Percentiles rank a stretch among this genome's conserved stretches.
Conservation (phyloP, 2,888 invertebrate species). For the Lasioglossum morio region DNA sequence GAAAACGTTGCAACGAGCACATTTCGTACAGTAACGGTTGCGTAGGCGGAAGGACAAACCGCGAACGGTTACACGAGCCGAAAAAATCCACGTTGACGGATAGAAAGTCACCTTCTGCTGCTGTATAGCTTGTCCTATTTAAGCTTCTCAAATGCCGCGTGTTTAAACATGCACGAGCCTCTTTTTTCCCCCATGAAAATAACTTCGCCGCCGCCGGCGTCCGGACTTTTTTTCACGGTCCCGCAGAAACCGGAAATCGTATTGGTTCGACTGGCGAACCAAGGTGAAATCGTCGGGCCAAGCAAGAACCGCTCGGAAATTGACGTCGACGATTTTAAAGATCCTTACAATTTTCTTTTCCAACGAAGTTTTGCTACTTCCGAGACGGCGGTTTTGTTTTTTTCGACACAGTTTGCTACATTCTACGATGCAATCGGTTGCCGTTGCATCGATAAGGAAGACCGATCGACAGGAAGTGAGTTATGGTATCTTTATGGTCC, state of each 20-base stretch:
- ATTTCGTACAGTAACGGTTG: not conserved
- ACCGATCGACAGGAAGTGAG: not conserved
- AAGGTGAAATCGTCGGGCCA: slow-evolving; percentile 35
- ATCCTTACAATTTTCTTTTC: not conserved
- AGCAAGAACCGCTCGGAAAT: slow-evolving; percentile 6
- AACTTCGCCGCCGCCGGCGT: slow-evolving; percentile 6
- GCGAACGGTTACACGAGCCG: slow-evolving; percentile 13
- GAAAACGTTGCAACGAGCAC: not conserved
- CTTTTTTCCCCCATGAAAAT: slow-evolving; percentile 27
- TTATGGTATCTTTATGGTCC: not conserved
- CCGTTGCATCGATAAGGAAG: not conserved
- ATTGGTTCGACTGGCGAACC: slow-evolving; percentile 19
- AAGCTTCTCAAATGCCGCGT: slow-evolving; percentile 2
- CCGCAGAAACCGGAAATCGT: slow-evolving; percentile 21
- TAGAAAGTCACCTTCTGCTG: slow-evolving; percentile 57
- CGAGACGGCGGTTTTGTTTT: not conserved
- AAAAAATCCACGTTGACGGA: slow-evolving; percentile 31
- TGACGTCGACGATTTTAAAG: not conserved
- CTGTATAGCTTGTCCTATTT: slow-evolving; percentile 49
- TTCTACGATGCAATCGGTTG: not conserved
- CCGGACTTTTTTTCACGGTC: not conserved
- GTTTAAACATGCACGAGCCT: slow-evolving; percentile 5
- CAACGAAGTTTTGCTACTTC: not conserved
- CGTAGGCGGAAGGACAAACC: slow-evolving; percentile 55
- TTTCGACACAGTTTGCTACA: not conserved